Evolutionary conservation across 1,140 invertebrate genomes (phyloP).

Genomic region (Magallana ariakensis): DNA sequence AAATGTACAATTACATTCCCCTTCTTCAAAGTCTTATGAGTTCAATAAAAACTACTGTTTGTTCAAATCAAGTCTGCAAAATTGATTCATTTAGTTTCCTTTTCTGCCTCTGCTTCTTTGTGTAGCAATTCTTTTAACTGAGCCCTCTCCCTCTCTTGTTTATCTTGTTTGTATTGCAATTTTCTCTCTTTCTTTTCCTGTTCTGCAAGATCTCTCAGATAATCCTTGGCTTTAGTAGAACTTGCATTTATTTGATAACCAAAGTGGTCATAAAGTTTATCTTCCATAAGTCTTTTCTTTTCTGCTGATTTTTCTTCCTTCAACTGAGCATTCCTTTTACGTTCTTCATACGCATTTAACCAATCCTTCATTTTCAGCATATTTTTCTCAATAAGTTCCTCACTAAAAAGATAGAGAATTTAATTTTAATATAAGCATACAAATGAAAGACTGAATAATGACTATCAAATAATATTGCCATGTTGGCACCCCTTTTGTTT

Average conservation of each 20-base stretch:
- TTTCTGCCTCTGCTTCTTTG: neutral
- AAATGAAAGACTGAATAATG: too few species aligned
- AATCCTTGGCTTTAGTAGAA: neutral
- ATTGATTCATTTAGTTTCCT: neutral
- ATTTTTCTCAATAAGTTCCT: conserved; percentile 11
- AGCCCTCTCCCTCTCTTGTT: neutral
- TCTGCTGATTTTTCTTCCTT: neutral
- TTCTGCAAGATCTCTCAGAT: neutral
- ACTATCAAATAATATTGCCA: too few species aligned
- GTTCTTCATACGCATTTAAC: conserved; percentile 12
- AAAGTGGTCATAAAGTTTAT: conserved; percentile 10
- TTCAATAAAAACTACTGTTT: too few species aligned
- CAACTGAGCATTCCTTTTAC: neutral
- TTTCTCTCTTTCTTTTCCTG: conserved; percentile 7
- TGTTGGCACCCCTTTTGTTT: too few species aligned
- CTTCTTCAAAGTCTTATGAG: too few species aligned
- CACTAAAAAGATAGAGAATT: neutral
- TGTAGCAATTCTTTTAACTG: neutral
- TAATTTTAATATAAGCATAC: too few species aligned
- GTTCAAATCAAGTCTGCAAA: too few species aligned
- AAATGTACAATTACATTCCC: too few species aligned
- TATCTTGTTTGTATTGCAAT: neutral
- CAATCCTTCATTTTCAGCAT: conserved; percentile 16
- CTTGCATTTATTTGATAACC: neutral
- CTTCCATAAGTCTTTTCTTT: neutral